Percentiles rank a stretch among this genome's conserved stretches.
These are phyloP conservation scores for Tympanuchus pallidicinctus DNA, from an alignment of 2,113 vertebrate genomes.

Conservation along the genomic window DNA sequence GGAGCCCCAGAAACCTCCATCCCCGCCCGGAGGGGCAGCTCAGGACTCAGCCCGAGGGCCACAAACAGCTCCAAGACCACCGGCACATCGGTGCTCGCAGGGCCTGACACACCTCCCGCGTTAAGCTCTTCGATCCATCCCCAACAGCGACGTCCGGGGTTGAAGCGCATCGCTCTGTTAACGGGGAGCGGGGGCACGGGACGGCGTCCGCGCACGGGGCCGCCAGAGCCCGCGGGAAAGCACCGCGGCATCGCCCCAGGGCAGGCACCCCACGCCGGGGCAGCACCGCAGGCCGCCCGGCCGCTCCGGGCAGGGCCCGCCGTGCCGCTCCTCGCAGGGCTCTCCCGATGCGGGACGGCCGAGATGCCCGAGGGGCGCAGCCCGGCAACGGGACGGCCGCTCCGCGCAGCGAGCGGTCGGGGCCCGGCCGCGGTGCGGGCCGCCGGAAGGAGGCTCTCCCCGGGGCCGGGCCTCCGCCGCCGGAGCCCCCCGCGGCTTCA, in stretches of 20 bases:
- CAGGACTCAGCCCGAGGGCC: rapidly evolving
- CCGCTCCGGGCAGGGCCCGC: no score
- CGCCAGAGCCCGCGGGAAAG: not conserved
- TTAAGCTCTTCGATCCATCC: rapidly evolving
- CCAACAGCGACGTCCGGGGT: rapidly evolving
- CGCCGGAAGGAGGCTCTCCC: no score
- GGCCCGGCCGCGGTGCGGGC: no score
- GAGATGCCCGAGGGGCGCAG: no score
- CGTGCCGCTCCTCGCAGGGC: not conserved
- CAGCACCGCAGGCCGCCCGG: not conserved
- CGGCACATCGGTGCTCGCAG: rapidly evolving
- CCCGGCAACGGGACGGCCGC: no score
- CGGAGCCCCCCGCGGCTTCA: not conserved
- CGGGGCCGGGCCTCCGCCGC: no score
- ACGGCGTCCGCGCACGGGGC: rapidly evolving
- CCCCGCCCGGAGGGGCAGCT: rapidly evolving
- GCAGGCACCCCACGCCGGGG: rapidly evolving
- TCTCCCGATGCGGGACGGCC: not conserved
- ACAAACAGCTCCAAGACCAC: rapidly evolving
- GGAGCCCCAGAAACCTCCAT: not conserved
- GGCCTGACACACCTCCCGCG: not conserved
- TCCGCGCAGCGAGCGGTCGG: no score
- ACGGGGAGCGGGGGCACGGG: rapidly evolving
- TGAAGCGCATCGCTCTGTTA: rapidly evolving
- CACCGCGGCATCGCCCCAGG: not conserved